Base-by-base conservation (phyloP, 2,888 invertebrate species). In the Bedellia somnulentella region DNA sequence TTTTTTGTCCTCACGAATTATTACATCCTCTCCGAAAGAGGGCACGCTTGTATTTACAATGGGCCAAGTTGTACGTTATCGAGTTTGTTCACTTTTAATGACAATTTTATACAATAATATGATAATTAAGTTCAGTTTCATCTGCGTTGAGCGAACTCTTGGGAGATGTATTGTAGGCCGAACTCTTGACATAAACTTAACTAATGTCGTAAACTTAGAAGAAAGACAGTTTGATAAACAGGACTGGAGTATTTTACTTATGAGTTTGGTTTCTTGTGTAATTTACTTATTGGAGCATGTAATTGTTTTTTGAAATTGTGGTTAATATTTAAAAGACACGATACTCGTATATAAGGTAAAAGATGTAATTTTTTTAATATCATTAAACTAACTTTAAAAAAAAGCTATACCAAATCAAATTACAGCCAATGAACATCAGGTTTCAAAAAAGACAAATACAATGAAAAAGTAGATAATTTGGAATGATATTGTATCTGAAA, bases 71-170 rank as follows among this genome's bases (percentile, higher is more conserved):
- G 49, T 57, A 55, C 57, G 52, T 57, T 63, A 66, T 67, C 61
- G 63, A 66, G 57, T 62, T 59, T 48, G 56, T 55, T 46, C 57
- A 61, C 54, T 63, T 63, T 59, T 62, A 68, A 70, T 59, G 61
- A 54, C 54, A 47, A 60, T 63, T 70, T 70, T 70, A 70, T 67
- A 59, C 67, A 60, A 59, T 55, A 60, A 57, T 63, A 68, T 64
- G 66, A 60, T 70, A 70, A 70, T 70, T 64, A 63, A 32, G 54
- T 47, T 44, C 45, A 49, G 44, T 13, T 11, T 30, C 15, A 14
- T 11, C 27, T 25, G 11, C 5, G 18, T 5, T 6, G 5, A 6
- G 24, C 16, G n/a, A 13, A 17, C 11, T n/a, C 16, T 17, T 10
- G 11, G 27, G 10, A 5, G 18, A 27, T 27, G 12, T 27, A 27